Conservation (phyloP, 2,113 vertebrate genomes). For the Mirounga angustirostris region DNA sequence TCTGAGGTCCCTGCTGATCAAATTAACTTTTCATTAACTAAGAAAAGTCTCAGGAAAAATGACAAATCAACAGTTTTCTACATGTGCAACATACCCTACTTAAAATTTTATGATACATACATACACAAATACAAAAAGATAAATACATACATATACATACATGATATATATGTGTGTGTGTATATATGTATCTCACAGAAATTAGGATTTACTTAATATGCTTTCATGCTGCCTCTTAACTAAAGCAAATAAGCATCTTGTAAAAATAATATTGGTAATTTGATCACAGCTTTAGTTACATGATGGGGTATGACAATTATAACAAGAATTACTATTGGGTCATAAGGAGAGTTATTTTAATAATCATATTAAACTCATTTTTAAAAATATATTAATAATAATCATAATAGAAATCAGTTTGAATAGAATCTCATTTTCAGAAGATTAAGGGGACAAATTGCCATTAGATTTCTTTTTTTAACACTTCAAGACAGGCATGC, state of each 20-base stretch:
- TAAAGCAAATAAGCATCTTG: conserved; percentile 16
- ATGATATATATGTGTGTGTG: background rate
- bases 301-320: background rate
- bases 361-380: conserved; percentile 16
- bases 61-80: conserved; percentile 24
- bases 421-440: conserved; percentile 5
- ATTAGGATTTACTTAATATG: conserved; percentile 21
- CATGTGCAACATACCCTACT: background rate
- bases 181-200: background rate
- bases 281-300: background rate
- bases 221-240: background rate
- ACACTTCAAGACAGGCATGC: background rate
- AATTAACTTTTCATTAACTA: conserved; percentile 19
- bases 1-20: background rate
- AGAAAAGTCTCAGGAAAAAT: background rate
- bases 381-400: conserved; percentile 5
- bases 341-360: background rate
- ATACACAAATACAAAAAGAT: background rate
- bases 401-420: background rate
- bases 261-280: conserved; percentile 23
- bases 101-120: background rate
- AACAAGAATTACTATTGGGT: background rate
- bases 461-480: background rate
- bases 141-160: background rate
- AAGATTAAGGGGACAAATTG: background rate